These are phyloP conservation scores for Pollenia labialis DNA, from an alignment of 2,888 invertebrate species.

Conservation along the genomic window DNA sequence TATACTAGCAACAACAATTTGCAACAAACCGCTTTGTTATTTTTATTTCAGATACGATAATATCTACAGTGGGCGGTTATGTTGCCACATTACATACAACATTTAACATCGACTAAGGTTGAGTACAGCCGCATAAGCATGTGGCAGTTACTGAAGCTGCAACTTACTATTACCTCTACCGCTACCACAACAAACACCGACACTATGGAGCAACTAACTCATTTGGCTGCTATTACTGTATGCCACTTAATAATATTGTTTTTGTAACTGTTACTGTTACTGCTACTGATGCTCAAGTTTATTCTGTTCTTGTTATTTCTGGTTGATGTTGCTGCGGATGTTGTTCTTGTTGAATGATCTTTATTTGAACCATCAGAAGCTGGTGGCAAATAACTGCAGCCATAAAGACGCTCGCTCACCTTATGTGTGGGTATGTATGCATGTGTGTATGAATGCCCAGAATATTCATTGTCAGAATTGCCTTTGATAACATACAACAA, in stretches of 20 bases:
- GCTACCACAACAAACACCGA: not conserved
- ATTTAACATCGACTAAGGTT: constrained; percentile 47
- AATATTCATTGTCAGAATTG: constrained; percentile 81
- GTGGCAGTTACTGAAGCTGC: constrained; percentile 51
- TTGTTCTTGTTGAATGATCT: constrained; percentile 57
- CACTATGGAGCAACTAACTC: constrained; percentile 4
- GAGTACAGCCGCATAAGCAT: constrained; percentile 59
- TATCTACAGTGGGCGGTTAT: constrained; percentile 72
- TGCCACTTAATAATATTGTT: constrained; percentile 68
- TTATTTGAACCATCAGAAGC: constrained; percentile 68
- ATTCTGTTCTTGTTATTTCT: constrained; percentile 55
- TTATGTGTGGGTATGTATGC: not conserved
- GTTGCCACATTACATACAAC: constrained; percentile 67
- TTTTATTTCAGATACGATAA: constrained; percentile 76
- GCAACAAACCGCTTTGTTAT: constrained; percentile 70
- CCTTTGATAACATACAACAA: constrained; percentile 81
- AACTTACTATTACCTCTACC: constrained; percentile 34
- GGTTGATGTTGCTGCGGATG: constrained; percentile 43
- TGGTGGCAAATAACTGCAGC: constrained; percentile 64
- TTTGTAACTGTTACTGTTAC: constrained; percentile 70
- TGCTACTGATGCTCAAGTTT: constrained; percentile 61
- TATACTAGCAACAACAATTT: constrained; percentile 67
- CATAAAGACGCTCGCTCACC: constrained; percentile 76
- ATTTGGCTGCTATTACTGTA: constrained; percentile 66
- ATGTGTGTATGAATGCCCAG: constrained; percentile 76